phyloP scores from a whole-genome alignment of 1,140 invertebrate genomes.

The Aleiodes sp. region DNA sequence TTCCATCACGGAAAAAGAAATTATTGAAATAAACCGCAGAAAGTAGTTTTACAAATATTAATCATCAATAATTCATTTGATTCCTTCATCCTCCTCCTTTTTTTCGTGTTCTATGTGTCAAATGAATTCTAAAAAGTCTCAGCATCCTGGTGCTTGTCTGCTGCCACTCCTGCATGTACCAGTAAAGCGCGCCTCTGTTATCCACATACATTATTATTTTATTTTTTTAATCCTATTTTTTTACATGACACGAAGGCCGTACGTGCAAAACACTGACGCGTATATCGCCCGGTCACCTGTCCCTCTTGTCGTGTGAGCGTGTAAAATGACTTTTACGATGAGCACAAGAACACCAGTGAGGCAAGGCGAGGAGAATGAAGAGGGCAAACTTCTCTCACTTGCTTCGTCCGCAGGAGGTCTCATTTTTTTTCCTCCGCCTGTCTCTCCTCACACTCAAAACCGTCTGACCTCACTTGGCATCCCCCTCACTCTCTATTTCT shows the following conservation, averaged over 20 bases:
- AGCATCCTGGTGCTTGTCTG: conserved; percentile 22
- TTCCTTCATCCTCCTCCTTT: neutral
- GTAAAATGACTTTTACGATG: conserved; percentile 63
- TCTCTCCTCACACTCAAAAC: conserved; percentile 7
- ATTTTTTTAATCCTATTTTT: conserved; percentile 27
- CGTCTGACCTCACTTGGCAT: conserved; percentile 23
- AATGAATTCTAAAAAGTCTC: conserved; percentile 29
- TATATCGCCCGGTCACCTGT: conserved; percentile 55
- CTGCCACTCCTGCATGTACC: neutral
- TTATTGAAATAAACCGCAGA: no score
- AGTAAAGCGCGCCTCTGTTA: neutral
- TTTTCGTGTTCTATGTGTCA: neutral
- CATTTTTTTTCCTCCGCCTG: neutral
- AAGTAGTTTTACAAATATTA: no score
- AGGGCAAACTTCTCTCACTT: neutral
- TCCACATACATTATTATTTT: conserved; percentile 18
- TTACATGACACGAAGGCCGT: conserved; percentile 25
- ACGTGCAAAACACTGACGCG: conserved; percentile 12
- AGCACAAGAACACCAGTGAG: conserved; percentile 44
- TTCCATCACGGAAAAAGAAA: no score
- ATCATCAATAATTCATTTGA: no score
- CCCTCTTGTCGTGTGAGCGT: conserved; percentile 46
- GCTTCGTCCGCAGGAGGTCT: conserved; percentile 60
- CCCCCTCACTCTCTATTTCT: conserved; percentile 15
- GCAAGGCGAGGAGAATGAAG: no score